Percentiles rank a stretch among this genome's conserved stretches.
phyloP scores from a whole-genome alignment of 2,888 invertebrate species.

The Allolobophora icterica region DNA sequence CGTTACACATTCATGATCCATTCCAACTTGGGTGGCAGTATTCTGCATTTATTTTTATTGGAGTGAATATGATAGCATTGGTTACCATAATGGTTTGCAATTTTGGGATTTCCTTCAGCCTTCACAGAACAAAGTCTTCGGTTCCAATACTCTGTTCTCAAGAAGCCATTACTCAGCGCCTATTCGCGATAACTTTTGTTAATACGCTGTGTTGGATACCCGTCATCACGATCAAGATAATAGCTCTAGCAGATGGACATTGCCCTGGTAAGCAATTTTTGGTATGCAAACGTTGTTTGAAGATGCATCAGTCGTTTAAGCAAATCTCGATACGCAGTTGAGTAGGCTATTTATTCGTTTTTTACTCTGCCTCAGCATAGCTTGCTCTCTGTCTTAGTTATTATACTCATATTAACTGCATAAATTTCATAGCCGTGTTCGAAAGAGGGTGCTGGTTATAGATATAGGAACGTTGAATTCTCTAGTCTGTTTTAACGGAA shows the following conservation, averaged over 20 bases:
- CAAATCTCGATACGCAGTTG: no score
- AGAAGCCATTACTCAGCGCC: conserved; percentile 71
- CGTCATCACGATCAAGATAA: conserved; percentile 73
- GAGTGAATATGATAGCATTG: conserved; percentile 69
- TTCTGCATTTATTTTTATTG: conserved; percentile 75
- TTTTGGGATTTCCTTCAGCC: conserved; percentile 71
- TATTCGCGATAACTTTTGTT: conserved; percentile 76
- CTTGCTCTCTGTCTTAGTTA: no score
- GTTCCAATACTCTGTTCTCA: not conserved
- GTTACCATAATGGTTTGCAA: conserved; percentile 67
- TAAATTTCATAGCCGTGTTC: no score
- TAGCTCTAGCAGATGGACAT: conserved; percentile 70
- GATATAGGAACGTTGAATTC: no score
- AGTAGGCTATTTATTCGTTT: no score
- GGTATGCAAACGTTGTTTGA: not conserved
- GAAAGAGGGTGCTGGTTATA: no score
- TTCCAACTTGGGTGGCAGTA: conserved; percentile 76
- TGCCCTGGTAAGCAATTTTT: conserved; percentile 68
- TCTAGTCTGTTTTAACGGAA: no score
- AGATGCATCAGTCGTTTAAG: not conserved
- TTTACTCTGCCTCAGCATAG: no score
- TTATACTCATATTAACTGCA: no score
- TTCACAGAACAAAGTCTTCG: conserved; percentile 32
- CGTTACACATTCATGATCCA: conserved; percentile 75
- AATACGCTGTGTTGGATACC: conserved; percentile 78